phyloP scores from a whole-genome alignment of 2,113 vertebrate genomes.

The Lagopus leucura region DNA sequence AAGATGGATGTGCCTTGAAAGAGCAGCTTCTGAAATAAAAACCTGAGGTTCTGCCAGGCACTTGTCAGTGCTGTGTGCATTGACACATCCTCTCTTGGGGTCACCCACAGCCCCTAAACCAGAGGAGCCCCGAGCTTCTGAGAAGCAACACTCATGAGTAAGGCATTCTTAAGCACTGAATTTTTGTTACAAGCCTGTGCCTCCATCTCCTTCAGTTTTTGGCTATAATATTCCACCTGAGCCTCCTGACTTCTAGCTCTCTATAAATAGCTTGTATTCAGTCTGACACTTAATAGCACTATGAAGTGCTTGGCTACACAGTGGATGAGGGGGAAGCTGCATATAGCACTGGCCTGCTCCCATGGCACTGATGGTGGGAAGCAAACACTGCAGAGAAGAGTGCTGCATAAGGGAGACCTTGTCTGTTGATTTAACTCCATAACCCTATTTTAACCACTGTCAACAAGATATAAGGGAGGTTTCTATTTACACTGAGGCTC shows the following conservation, averaged over 20 bases:
- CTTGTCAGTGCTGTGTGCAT: background rate
- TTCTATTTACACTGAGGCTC: conserved; percentile 48
- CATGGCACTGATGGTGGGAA: background rate
- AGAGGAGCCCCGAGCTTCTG: background rate
- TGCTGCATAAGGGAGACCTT: conserved; percentile 29
- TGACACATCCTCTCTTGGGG: background rate
- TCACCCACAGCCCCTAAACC: background rate
- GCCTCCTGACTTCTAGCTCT: background rate
- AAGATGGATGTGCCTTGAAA: background rate
- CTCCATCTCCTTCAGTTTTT: background rate
- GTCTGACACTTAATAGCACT: background rate
- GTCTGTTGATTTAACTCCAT: conserved; percentile 13
- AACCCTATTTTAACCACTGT: conserved; percentile 64
- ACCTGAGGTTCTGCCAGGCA: background rate
- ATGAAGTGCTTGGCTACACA: background rate
- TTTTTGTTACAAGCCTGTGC: background rate
- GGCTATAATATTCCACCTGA: background rate
- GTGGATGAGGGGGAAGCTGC: background rate
- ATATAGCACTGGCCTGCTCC: background rate
- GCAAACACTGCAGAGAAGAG: background rate
- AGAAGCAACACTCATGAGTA: background rate
- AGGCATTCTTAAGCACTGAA: background rate
- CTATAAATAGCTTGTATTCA: background rate
- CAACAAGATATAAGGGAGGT: conserved; percentile 62
- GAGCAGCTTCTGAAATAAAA: background rate